Base-by-base conservation (phyloP, 2,113 vertebrate species). In the Xiphorhynchus elegans region DNA sequence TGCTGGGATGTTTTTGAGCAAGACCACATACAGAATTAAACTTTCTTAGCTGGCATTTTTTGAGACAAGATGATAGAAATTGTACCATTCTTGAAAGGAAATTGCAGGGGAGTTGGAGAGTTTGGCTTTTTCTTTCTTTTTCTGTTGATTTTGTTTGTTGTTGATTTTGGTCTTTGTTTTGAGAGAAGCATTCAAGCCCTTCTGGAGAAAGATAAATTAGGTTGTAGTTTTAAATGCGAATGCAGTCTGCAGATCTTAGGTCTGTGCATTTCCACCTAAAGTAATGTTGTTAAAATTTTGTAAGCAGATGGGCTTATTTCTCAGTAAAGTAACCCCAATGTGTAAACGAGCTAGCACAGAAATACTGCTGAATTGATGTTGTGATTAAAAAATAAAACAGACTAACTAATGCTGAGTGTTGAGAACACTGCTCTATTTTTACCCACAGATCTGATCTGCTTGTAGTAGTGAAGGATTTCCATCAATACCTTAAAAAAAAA, bases 351-450 rank as follows among this genome's bases (percentile, higher is more conserved):
- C 90, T 89, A 95, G 87, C 35, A 82, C 50, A 90, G 37, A 84
- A 93, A 70, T 62, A 76, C 47, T 73, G 59, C n/a, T 90, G 68
- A 95, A 76, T 68, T 69, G 91, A 63, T 89, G 39, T 13, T 28
- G 17, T 9, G 24, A n/a, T 11, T 37, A 31, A 50, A 52, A 35
- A 6, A 16, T 3, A 53, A 46, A 69, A 44, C 29, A 28, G 7
- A 40, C 81, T 94, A 53, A 8, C 31, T 91, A 77, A 59, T 52
- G 53, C n/a, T 78, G 56, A 55, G 23, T 89, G 81, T 74, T 91
- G 81, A 91, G 80, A 89, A 88, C 16, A 52, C 33, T 29, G 24
- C 91, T 91, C 92, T 91, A 85, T 94, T 91, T 95, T 95, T 95
- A 79, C 62, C n/a, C 21, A 31, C 10, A 89, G 72, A 75, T 95